A percentile compares a stretch with the other conserved stretches of the same genome.
These are phyloP conservation scores for Oxyscelio sp. DNA, from an alignment of 2,888 invertebrate species.

Conservation along the genomic window DNA sequence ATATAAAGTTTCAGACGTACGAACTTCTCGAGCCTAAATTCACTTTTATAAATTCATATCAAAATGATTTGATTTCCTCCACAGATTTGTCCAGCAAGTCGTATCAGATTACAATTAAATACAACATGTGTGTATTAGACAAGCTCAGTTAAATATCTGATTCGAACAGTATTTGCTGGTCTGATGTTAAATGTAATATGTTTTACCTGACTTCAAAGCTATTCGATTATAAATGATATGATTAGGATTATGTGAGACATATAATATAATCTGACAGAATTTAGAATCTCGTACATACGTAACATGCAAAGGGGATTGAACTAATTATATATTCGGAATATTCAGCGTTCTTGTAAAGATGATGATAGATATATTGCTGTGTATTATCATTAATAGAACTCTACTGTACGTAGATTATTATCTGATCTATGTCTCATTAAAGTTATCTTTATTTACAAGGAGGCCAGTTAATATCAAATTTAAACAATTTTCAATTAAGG, in stretches of 20 bases:
- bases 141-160: too few relatives aligned
- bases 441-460: not conserved
- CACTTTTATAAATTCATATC: too few relatives aligned
- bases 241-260: conserved; percentile 2
- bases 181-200: not conserved
- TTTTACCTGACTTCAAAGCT: not conserved
- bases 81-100: too few relatives aligned
- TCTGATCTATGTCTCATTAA: conserved; percentile 4
- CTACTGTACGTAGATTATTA: not conserved
- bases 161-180: too few relatives aligned
- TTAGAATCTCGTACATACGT: not conserved
- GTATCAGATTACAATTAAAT: too few relatives aligned
- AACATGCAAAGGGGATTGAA: not conserved
- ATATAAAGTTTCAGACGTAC: too few relatives aligned
- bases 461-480: conserved; percentile 7
- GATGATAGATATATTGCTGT: conserved; percentile 5
- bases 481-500: too few relatives aligned
- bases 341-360: conserved; percentile 1
- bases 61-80: too few relatives aligned
- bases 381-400: too few relatives aligned
- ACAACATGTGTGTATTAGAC: too few relatives aligned
- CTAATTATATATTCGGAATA: conserved; percentile 11
- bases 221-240: not conserved
- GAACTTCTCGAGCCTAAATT: too few relatives aligned
- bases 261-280: conserved; percentile 10